Conservation (phyloP, 2,888 invertebrate genomes). For the Eupithecia tripunctaria region DNA sequence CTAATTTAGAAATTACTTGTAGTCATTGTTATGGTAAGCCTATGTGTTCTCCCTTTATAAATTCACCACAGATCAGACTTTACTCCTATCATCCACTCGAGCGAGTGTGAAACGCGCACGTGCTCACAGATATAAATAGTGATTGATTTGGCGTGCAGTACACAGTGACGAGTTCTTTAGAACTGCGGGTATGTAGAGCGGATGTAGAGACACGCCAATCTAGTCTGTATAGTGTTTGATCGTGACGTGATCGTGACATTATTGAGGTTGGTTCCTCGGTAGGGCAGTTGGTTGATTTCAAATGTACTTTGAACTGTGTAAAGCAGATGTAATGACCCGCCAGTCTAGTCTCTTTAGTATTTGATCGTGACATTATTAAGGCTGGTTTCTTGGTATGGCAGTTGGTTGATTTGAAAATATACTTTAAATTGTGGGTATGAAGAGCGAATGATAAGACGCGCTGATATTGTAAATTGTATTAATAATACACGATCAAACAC, state of each 20-base stretch:
- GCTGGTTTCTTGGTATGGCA: too few species aligned
- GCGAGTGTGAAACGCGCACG: conserved; percentile 30
- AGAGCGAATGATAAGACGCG: too few species aligned
- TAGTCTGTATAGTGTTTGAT: conserved; percentile 19
- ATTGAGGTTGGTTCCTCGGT: conserved; percentile 3
- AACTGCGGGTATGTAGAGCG: conserved; percentile 32
- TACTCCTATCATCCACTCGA: conserved; percentile 26
- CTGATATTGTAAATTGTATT: too few species aligned
- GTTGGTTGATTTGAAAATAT: too few species aligned
- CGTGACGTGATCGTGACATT: conserved; percentile 15
- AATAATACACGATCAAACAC: too few species aligned
- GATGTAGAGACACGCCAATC: conserved; percentile 26
- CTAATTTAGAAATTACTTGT: background rate
- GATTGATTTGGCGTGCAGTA: conserved; percentile 76
- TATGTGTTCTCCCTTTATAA: background rate
- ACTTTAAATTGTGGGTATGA: too few species aligned
- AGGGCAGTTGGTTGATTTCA: background rate
- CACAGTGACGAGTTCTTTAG: conserved; percentile 48
- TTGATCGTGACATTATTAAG: background rate
- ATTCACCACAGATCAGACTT: conserved; percentile 15
- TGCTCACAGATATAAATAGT: conserved; percentile 72
- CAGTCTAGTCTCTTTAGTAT: background rate
- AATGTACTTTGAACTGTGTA: background rate
- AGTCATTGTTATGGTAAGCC: background rate
- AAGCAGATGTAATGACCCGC: background rate